Percentiles rank a stretch among this genome's conserved stretches.
phyloP scores from a whole-genome alignment of 37 sponge, comb jelly and placozoan species.

The Halisarca cf. caerulea region DNA sequence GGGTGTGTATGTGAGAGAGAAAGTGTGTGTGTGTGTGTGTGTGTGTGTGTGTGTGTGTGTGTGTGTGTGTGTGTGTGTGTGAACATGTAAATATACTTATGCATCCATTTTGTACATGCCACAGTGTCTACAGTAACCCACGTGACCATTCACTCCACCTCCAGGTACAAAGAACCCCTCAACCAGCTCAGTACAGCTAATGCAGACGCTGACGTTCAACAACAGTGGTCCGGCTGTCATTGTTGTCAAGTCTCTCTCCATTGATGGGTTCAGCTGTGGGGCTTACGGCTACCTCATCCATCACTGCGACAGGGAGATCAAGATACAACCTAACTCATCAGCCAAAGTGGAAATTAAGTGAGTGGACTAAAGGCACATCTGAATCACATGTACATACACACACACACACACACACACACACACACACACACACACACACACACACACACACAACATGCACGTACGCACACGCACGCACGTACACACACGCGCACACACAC shows the following conservation, averaged over 20 bases:
- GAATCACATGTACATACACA: background rate
- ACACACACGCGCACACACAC: background rate
- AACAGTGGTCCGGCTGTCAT: constrained; percentile 12
- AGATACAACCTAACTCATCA: constrained; percentile 16
- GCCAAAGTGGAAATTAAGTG: constrained; percentile 22
- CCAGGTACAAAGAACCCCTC: too few relatives aligned
- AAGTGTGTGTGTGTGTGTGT: background rate
- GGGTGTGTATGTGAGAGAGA: background rate
- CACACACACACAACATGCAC: too few relatives aligned
- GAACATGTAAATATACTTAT: too few relatives aligned
- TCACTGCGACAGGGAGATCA: constrained; percentile 13
- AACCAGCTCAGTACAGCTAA: background rate
- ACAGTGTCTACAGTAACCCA: too few relatives aligned
- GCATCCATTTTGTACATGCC: too few relatives aligned
- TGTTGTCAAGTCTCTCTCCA: constrained; percentile 7
- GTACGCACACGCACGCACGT: background rate
- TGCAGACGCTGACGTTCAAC: constrained; percentile 12
- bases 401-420: constrained; percentile 36
- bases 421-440: constrained; percentile 35
- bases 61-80: background rate
- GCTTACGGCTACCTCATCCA: constrained; percentile 37
- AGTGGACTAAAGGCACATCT: background rate
- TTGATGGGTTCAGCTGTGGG: constrained; percentile 21
- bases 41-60: background rate
- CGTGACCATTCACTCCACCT: too few relatives aligned